Percentiles rank a stretch among this genome's conserved stretches.
Conservation (phyloP, 1,140 invertebrate genomes). For the Asbolus verrucosus region DNA sequence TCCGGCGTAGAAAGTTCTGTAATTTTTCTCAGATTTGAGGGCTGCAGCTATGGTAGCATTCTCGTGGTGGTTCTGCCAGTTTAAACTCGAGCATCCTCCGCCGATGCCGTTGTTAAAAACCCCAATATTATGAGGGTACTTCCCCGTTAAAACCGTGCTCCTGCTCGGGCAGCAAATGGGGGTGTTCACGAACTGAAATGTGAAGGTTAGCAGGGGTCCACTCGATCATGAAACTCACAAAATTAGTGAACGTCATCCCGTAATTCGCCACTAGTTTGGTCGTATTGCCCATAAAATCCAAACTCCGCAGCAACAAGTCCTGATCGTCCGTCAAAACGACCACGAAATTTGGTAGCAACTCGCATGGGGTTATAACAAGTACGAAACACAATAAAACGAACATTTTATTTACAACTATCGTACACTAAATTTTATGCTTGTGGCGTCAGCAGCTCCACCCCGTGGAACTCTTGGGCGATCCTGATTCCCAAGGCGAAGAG, state of each 20-base stretch:
- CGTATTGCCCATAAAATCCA: slow-evolving; percentile 77
- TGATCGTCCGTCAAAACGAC: slow-evolving; percentile 89
- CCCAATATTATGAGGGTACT: slow-evolving; percentile 86
- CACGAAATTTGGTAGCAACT: slow-evolving; percentile 76
- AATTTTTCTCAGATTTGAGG: slow-evolving; percentile 71
- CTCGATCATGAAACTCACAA: slow-evolving; percentile 70
- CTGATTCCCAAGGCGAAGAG: slow-evolving; percentile 75
- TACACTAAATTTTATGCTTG: slow-evolving; percentile 48
- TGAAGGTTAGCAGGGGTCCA: background rate
- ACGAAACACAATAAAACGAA: slow-evolving; percentile 45
- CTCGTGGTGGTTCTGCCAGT: slow-evolving; percentile 78
- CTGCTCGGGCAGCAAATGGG: slow-evolving; percentile 92
- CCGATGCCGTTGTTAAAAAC: slow-evolving; percentile 81
- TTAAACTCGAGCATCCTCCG: slow-evolving; percentile 79
- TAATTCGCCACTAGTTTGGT: slow-evolving; percentile 71
- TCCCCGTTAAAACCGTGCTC: slow-evolving; percentile 86
- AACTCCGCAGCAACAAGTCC: slow-evolving; percentile 80
- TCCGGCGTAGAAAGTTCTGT: slow-evolving; percentile 86
- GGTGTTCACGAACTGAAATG: slow-evolving; percentile 77
- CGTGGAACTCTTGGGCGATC: slow-evolving; percentile 76
- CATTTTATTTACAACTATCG: slow-evolving; percentile 48
- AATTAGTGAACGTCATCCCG: slow-evolving; percentile 79
- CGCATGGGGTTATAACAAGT: slow-evolving; percentile 41
- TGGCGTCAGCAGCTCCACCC: slow-evolving; percentile 70
- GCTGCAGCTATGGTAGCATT: slow-evolving; percentile 75